These are phyloP conservation scores for Arothron firmamentum DNA, from an alignment of 2,113 vertebrate species.

Conservation along the genomic window DNA sequence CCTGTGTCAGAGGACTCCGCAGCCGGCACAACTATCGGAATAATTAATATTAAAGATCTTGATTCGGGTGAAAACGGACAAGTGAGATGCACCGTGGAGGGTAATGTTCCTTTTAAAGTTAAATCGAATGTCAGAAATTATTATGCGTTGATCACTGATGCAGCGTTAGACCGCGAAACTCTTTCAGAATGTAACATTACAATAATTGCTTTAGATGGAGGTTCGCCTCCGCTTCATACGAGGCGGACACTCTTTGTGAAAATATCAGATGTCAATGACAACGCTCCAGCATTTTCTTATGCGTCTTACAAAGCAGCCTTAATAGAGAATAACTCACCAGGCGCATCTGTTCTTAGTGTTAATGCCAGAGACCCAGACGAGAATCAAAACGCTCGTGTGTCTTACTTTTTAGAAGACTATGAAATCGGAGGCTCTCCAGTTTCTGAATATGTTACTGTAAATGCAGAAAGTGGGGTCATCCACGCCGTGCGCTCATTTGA, in stretches of 20 bases:
- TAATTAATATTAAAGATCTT: conserved; percentile 62
- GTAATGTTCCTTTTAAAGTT: conserved; percentile 45
- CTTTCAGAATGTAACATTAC: conserved; percentile 60
- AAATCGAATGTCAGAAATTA: conserved; percentile 64
- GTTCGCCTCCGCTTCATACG: conserved; percentile 43
- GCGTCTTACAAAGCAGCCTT: conserved; percentile 31
- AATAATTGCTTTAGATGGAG: conserved; percentile 50
- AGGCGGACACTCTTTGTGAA: conserved; percentile 36
- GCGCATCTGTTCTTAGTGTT: conserved; percentile 28
- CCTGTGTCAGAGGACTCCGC: conserved; percentile 57
- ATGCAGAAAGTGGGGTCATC: conserved; percentile 38
- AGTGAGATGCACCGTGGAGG: conserved; percentile 47
- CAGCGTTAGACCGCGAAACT: conserved; percentile 52
- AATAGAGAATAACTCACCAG: conserved; percentile 48
- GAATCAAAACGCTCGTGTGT: conserved; percentile 47
- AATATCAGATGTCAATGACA: conserved; percentile 68
- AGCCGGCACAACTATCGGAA: conserved; percentile 55
- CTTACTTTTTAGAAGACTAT: conserved; percentile 39
- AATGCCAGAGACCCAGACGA: conserved; percentile 38
- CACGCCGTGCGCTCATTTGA: conserved; percentile 45
- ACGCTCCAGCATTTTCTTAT: conserved; percentile 51
- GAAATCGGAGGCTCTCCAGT: conserved; percentile 34
- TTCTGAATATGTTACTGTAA: conserved; percentile 38
- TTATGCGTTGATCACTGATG: conserved; percentile 52
- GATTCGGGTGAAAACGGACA: conserved; percentile 60